Conservation (phyloP, 2,113 vertebrate genomes). For the Riparia riparia region DNA sequence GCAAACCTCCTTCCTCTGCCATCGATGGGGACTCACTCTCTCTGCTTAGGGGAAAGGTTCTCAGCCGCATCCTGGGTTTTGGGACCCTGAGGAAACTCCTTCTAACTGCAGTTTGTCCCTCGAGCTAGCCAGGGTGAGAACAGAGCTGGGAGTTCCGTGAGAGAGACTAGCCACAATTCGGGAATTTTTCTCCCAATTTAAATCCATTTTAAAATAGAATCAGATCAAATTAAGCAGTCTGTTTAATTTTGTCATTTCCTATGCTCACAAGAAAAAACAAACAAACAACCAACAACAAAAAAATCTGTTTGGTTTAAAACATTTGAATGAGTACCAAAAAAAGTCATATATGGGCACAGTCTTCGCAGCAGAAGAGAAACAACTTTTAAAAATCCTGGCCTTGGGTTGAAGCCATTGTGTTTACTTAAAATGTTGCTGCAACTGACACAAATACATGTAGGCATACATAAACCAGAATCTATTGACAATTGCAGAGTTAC, state of each 20-base stretch:
- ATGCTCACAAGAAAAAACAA: background rate
- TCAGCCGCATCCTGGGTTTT: too few species aligned
- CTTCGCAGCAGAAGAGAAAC: background rate
- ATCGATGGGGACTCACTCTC: too few species aligned
- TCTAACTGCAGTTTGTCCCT: too few species aligned
- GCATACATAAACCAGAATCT: background rate
- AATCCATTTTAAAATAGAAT: background rate
- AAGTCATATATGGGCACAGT: background rate
- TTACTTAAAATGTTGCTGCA: background rate
- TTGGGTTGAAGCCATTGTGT: background rate
- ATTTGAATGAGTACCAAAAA: background rate
- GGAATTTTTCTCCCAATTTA: background rate
- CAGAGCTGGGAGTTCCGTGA: too few species aligned
- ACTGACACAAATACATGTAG: background rate
- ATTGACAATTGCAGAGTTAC: background rate
- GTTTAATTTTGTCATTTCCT: conserved; percentile 14
- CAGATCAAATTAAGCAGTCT: background rate
- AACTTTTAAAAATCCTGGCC: background rate
- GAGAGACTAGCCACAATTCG: too few species aligned
- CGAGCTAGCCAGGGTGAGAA: too few species aligned
- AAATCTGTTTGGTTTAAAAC: conserved; percentile 5
- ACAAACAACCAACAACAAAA: background rate
- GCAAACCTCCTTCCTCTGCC: too few species aligned
- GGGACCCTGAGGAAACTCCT: too few species aligned
- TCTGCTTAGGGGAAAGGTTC: too few species aligned